Evolutionary conservation across 2,113 vertebrate genomes (phyloP), one percentile per base, ranked within the genome.

Genomic region (Piaya cayana): DNA sequence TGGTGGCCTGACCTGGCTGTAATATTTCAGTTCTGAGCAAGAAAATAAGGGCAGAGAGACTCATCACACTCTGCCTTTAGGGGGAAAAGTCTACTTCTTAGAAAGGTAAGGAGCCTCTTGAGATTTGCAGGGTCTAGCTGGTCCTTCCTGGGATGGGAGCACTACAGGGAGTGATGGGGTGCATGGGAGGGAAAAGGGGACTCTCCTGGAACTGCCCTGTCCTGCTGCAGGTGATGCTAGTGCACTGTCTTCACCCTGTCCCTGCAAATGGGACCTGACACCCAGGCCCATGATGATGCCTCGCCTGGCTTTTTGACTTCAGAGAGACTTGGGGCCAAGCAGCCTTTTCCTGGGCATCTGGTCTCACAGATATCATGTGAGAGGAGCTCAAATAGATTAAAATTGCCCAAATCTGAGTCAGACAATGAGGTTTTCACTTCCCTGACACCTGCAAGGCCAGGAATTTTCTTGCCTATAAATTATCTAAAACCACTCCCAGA

Each of bases 241-340:
- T 23, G 45, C 45, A 80, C 27, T 69, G 55, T 27, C 30, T 56
- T 62, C 82, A 39, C 0, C 2, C 36, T n/a, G 9, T 71, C 25
- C 47, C 68, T 2, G 0, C 50, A 78, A 60, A 37, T 1, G 4
- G 26, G 30, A 52, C 5, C n/a, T 0, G 0, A 3, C 64, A 62
- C 17, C 49, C 62, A 14, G 27, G 5, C 7, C 32, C 39, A 47
- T 39, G 71, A 13, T 52, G 37, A 23, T 1, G 0, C 26, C n/a
- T 56, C 1, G 0, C 18, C 15, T 0, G 0, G 25, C 20, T 58
- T 77, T 56, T 39, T 21, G 16, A 14, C 47, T 75, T 30, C 2
- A 3, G 29, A 65, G 32, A 75, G 16, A 19, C 37, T 11, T 3
- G 6, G 26, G 39, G 23, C 20, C 37, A 43, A 56, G 5, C 42